Evolutionary conservation across 2,113 vertebrate genomes (phyloP).

Genomic region (Gymnarchus niloticus): DNA sequence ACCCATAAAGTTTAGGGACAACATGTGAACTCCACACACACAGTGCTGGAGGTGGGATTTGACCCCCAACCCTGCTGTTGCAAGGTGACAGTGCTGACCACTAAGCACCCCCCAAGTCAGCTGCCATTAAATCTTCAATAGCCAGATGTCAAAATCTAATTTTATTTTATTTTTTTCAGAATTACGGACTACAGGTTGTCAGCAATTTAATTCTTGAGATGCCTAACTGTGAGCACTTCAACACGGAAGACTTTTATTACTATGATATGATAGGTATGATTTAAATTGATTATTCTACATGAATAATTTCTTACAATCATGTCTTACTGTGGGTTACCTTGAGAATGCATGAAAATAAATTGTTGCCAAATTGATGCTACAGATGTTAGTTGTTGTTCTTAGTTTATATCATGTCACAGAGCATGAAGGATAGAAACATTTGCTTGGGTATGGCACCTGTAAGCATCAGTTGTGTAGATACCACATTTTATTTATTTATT

Average conservation of each 20-base stretch:
- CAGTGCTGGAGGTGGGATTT: too few relatives aligned
- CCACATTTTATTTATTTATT: too few relatives aligned
- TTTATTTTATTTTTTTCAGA: conserved; percentile 52
- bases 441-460: too few relatives aligned
- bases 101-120: too few relatives aligned
- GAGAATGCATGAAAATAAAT: not conserved
- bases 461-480: too few relatives aligned
- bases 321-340: not conserved
- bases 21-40: too few relatives aligned
- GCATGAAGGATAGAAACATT: too few relatives aligned
- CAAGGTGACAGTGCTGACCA: too few relatives aligned
- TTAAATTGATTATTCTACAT: not conserved
- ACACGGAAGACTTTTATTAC: not conserved
- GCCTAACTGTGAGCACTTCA: conserved; percentile 50
- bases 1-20: too few relatives aligned
- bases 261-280: not conserved
- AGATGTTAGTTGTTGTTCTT: too few relatives aligned
- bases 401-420: too few relatives aligned
- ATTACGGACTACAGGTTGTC: conserved; percentile 68
- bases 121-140: not conserved
- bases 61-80: too few relatives aligned
- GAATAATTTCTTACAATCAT: not conserved
- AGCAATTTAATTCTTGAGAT: conserved; percentile 44
- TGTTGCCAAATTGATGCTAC: not conserved
- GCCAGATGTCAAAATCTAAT: not conserved